A percentile compares a stretch with the other conserved stretches of the same genome.
Conservation (phyloP, 2,113 vertebrate genomes). For the Cephalophus harveyi region DNA sequence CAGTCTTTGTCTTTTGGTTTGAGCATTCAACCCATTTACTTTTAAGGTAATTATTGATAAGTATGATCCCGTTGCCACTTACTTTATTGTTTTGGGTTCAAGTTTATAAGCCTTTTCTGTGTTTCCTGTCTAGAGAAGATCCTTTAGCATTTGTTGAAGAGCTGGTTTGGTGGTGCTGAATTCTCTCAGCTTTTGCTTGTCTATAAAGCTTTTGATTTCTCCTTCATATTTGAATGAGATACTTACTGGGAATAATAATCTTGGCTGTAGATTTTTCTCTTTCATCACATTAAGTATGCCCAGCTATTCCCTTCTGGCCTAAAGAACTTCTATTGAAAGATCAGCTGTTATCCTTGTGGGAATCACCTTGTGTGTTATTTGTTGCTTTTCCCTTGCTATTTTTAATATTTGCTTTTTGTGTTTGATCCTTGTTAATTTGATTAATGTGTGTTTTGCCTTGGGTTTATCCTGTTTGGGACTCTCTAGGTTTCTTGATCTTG, state of each 20-base stretch:
- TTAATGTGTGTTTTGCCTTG: not conserved
- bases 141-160: not conserved
- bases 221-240: not conserved
- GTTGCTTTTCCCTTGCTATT: not conserved
- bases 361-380: not conserved
- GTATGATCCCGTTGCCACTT: not conserved
- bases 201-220: not conserved
- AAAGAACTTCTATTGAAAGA: not conserved
- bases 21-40: not conserved
- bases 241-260: not conserved
- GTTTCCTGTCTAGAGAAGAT: not conserved
- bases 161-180: not conserved
- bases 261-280: not conserved
- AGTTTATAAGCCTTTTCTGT: not conserved
- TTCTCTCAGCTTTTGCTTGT: not conserved
- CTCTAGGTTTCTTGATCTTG: not conserved
- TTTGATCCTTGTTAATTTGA: not conserved
- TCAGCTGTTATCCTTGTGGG: not conserved
- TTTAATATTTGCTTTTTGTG: not conserved
- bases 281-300: not conserved
- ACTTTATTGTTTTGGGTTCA: not conserved
- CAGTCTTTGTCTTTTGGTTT: not conserved
- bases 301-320: not conserved
- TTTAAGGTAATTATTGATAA: not conserved
- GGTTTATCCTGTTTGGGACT: not conserved